phyloP scores from a whole-genome alignment of 2,113 vertebrate species.

The Gavia stellata region DNA sequence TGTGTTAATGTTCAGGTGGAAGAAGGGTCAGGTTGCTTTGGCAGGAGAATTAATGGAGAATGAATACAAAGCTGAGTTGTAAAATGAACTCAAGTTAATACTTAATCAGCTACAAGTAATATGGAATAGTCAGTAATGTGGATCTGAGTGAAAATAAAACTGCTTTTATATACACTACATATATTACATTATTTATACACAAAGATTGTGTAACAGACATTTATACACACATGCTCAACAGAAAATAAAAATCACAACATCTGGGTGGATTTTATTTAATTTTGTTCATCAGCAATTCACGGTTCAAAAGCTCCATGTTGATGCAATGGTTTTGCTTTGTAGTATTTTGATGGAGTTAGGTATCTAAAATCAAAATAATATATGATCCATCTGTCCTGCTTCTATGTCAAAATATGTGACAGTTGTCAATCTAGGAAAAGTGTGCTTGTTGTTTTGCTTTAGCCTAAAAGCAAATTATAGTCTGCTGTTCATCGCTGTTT shows the following conservation, averaged over 20 bases:
- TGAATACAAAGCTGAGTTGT: background rate
- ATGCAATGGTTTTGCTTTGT: background rate
- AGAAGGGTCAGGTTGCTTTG: constrained; percentile 3
- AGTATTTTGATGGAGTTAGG: background rate
- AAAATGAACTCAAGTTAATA: background rate
- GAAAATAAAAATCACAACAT: background rate
- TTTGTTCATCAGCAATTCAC: background rate
- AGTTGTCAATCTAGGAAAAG: background rate
- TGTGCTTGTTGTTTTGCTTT: background rate
- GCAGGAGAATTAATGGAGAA: constrained; percentile 24
- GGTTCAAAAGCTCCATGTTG: background rate
- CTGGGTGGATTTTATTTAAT: background rate
- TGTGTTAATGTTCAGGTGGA: background rate
- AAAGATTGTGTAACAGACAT: background rate
- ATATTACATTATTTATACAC: background rate
- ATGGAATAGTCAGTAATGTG: background rate
- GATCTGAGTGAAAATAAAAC: background rate
- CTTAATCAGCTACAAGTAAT: background rate
- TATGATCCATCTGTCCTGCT: background rate
- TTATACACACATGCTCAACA: background rate
- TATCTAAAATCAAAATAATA: background rate
- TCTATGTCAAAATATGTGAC: background rate
- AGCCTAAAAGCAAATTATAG: background rate
- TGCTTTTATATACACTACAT: background rate
- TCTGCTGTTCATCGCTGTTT: background rate